phyloP scores from a whole-genome alignment of 2,797 vertebrate species.

The Melanotaenia maccullochi region DNA sequence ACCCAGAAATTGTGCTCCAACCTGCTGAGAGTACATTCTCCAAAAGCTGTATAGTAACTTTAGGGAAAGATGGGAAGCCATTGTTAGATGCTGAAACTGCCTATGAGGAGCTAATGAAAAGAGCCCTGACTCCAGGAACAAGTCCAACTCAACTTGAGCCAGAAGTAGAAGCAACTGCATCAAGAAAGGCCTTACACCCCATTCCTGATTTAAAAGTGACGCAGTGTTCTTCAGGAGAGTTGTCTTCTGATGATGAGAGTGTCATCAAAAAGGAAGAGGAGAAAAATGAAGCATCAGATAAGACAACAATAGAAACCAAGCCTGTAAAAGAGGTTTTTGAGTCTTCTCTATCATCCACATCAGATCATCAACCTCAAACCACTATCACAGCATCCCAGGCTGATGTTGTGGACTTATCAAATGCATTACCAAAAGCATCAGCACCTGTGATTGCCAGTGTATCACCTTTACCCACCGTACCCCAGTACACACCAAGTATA shows the following conservation, averaged over 20 bases:
- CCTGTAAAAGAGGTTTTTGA: slow-evolving; percentile 45
- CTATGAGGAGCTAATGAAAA: slow-evolving; percentile 95
- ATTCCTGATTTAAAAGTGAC: slow-evolving; percentile 98
- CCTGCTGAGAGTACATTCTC: slow-evolving; percentile 85
- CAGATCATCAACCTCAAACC: slow-evolving; percentile 45
- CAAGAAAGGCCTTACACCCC: slow-evolving; percentile 85
- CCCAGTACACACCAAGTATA: slow-evolving; percentile 82
- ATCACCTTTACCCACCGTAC: slow-evolving; percentile 83
- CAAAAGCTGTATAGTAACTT: slow-evolving; percentile 78
- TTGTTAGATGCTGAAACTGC: slow-evolving; percentile 92
- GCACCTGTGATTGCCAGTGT: slow-evolving; percentile 66
- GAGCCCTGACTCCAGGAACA: slow-evolving; percentile 88
- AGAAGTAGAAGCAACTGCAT: slow-evolving; percentile 70
- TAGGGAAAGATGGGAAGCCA: slow-evolving; percentile 87
- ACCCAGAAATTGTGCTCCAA: slow-evolving; percentile 89
- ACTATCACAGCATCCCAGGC: slow-evolving; percentile 41
- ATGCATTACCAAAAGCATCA: slow-evolving; percentile 56
- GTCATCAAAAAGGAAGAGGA: slow-evolving; percentile 80
- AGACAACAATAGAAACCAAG: slow-evolving; percentile 47
- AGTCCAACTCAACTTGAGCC: slow-evolving; percentile 87
- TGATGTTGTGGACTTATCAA: slow-evolving; percentile 77
- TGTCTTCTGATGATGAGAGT: slow-evolving; percentile 93
- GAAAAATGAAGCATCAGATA: slow-evolving; percentile 51
- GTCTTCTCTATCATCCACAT: slow-evolving; percentile 29
- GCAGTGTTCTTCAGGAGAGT: slow-evolving; percentile 95